Percentiles rank a stretch among this genome's conserved stretches.
phyloP scores from a whole-genome alignment of 1,140 invertebrate genomes.

The Drosophila lini region DNA sequence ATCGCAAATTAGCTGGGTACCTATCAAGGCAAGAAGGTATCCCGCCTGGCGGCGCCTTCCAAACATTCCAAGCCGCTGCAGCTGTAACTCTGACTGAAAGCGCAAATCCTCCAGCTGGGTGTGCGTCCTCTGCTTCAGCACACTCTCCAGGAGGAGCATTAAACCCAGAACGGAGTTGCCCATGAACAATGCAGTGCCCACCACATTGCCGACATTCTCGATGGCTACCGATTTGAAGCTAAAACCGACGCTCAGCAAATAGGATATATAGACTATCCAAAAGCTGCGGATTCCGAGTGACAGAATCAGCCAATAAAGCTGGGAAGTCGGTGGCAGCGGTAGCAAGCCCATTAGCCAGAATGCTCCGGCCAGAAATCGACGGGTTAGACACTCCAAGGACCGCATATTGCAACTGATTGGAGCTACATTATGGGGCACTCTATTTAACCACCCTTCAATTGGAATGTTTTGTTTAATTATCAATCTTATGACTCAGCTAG shows the following conservation, averaged over 20 bases:
- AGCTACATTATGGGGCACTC: not conserved
- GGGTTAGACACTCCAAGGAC: slow-evolving; percentile 47
- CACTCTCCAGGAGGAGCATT: slow-evolving; percentile 50
- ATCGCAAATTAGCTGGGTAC: slow-evolving; percentile 34
- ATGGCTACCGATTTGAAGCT: not conserved
- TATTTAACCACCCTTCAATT: slow-evolving; percentile 7
- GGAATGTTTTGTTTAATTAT: not conserved
- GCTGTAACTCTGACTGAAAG: slow-evolving; percentile 49
- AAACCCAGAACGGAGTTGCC: slow-evolving; percentile 37
- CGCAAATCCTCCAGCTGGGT: slow-evolving; percentile 36
- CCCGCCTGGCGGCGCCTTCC: slow-evolving; percentile 11
- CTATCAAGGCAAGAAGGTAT: slow-evolving; percentile 35
- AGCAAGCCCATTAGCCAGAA: slow-evolving; percentile 45
- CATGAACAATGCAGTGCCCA: slow-evolving; percentile 42
- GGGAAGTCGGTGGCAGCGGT: slow-evolving; percentile 33
- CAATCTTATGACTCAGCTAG: slow-evolving; percentile 9
- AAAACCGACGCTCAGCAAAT: slow-evolving; percentile 5
- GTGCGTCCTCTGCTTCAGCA: slow-evolving; percentile 30
- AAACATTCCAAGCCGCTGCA: slow-evolving; percentile 61
- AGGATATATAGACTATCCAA: slow-evolving; percentile 46
- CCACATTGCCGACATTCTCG: slow-evolving; percentile 1
- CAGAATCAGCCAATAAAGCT: slow-evolving; percentile 13
- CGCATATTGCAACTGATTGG: slow-evolving; percentile 49
- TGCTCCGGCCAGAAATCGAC: slow-evolving; percentile 20
- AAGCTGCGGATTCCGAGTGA: slow-evolving; percentile 30